Evolutionary conservation across 2,797 vertebrate species (phyloP), one percentile per base, ranked within the genome.

Genomic region (Psittacula derbiana): DNA sequence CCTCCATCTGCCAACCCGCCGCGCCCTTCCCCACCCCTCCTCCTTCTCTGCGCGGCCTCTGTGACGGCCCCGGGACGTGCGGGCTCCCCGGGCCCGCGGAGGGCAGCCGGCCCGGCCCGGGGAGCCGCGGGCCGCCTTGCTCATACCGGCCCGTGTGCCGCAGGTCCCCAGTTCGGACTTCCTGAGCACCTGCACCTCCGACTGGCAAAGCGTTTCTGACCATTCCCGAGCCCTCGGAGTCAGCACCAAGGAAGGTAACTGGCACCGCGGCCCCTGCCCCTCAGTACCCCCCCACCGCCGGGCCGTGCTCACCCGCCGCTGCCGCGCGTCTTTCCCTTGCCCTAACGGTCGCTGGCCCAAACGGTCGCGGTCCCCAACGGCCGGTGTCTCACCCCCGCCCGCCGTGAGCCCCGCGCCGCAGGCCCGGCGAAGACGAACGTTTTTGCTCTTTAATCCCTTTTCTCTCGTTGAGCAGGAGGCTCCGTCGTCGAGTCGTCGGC

Each of bases 161-260:
- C 97, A 99, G 99, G 97, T 98, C 44, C 93, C 97, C 93, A 92
- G 97, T 46, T 96, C 98, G 33, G 98, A 98, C 88, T 98, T 98
- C 97, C 97, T 98, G 96, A 98, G 98, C 97, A 97, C 98, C 97
- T 98, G 98, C 92, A 98, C 98, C 95, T 94, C 97, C 93, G 97
- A 97, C 93, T 99, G 99, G 99, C 97, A 98, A 95, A 98, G 97
- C 95, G 98, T 98, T 95, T 98, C 98, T 38, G 98, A 99, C 92
- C 99, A 99, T 99, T 99, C 99, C 98, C 98, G 97, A 81, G 95
- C 97, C 75, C 97, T 98, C 4, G 96, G 97, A 95, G 92, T 95
- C 47, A 97, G 98, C 88, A 96, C 98, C 78, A 98, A 98, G 97
- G 99, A 99, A 98, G 99, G 99, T 99, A 98, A 97, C 62, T 33